phyloP scores from a whole-genome alignment of 2,797 vertebrate genomes.

The Anas capensis region DNA sequence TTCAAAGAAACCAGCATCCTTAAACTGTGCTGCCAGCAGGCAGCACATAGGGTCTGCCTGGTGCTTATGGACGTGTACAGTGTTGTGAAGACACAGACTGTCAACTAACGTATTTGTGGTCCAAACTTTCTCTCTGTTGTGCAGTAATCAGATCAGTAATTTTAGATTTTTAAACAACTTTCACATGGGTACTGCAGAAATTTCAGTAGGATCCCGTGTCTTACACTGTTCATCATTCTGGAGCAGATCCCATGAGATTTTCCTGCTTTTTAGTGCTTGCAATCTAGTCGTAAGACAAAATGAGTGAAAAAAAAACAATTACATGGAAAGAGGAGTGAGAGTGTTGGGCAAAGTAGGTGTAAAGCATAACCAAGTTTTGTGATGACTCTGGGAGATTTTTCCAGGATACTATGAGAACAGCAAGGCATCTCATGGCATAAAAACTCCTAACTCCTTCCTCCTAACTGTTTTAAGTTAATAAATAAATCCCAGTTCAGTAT shows the following conservation, averaged over 20 bases:
- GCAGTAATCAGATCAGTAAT: background rate
- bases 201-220: background rate
- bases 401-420: too few species aligned
- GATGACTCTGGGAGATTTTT: background rate
- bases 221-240: background rate
- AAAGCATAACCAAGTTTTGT: rapidly evolving
- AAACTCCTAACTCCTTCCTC: background rate
- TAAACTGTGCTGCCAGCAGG: background rate
- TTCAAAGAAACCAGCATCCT: background rate
- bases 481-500: background rate
- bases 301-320: background rate
- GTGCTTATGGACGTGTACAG: background rate
- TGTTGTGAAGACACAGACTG: background rate
- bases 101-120: background rate
- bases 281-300: background rate
- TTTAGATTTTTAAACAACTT: background rate
- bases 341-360: background rate
- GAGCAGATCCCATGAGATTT: background rate
- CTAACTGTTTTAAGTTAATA: background rate
- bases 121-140: background rate
- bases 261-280: background rate
- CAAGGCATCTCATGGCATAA: background rate
- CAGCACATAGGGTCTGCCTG: background rate
- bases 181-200: background rate
- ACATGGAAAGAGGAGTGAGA: background rate